Conservation (phyloP, 2,797 vertebrate genomes). For the Calcarius lapponicus region DNA sequence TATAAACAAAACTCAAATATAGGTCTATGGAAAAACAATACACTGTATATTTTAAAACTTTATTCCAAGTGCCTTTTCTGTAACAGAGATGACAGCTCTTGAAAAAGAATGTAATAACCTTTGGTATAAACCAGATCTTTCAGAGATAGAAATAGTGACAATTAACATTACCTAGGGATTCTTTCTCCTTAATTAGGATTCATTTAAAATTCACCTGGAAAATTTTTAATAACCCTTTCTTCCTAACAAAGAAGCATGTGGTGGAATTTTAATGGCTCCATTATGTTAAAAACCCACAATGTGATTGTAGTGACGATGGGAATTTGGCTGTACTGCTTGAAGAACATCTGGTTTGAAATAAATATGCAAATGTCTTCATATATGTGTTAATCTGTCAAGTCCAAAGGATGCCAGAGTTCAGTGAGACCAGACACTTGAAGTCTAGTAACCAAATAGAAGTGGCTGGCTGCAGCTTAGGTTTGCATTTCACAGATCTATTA, state of each 20-base stretch:
- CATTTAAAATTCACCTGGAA: slow-evolving; percentile 48
- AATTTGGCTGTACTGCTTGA: slow-evolving; percentile 38
- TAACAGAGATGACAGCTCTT: neutral
- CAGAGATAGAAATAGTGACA: neutral
- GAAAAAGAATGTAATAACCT: neutral
- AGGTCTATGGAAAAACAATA: neutral
- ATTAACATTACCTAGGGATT: neutral
- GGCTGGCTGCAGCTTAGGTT: neutral
- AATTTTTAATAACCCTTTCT: slow-evolving; percentile 2
- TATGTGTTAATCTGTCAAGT: slow-evolving; percentile 69
- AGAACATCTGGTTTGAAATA: slow-evolving; percentile 68
- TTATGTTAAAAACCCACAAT: slow-evolving; percentile 49
- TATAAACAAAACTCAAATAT: neutral
- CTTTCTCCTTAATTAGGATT: slow-evolving; percentile 23
- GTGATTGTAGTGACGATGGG: slow-evolving; percentile 24
- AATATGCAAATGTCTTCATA: slow-evolving; percentile 65
- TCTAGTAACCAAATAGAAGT: neutral
- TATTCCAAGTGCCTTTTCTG: neutral
- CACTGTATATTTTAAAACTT: neutral
- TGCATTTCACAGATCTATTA: neutral
- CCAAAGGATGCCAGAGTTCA: slow-evolving; percentile 45
- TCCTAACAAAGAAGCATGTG: neutral
- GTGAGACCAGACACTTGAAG: neutral
- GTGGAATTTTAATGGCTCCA: slow-evolving; percentile 57
- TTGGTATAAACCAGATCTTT: slow-evolving; percentile 4